Base-by-base conservation (phyloP, 53 echinoderm and acorn worm genomes). In the Astropecten irregularis region DNA sequence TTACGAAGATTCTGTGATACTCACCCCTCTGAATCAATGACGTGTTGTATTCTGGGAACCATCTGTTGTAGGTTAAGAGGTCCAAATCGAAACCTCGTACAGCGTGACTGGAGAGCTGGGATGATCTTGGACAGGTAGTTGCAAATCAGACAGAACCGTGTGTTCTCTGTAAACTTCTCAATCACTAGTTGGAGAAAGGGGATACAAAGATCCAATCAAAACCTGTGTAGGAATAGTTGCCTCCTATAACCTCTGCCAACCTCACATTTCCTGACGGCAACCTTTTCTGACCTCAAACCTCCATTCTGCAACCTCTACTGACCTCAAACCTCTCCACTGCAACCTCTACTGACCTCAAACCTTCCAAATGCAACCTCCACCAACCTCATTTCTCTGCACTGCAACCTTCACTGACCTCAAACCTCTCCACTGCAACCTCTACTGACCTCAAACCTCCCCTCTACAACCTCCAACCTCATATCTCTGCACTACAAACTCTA, bases 91-190 rank as follows among this genome's bases (percentile, higher is more conserved):
- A 99, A 99, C 37, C 99, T 79, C 1, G 99, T 99, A 53, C 99
- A 99, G 29, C 99, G 86, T 6, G 99, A 99, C 87, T 99, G 99
- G 37, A 99, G 86, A 0, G 99, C 99, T 2, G 99, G 99, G 74
- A 99, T 99, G 68, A 99, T 99, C 86, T 99, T 99, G 37, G 88
- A 94, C 56, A 99, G 88, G 70, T 99, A 99, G 79, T 99, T 99
- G 54, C 99, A 99, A 69, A 99, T 99, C 60, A 99, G 82, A 26
- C 99, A 99, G 71, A 99, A 99, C 14, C 99, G 63, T 9, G 95
- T 95, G 81, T 99, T 99, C 68, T 99, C 99, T 81, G 99, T 99
- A 69, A 88, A 99, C 71, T 99, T 99, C 77, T 99, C 99, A 50
- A 99, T 95, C 33, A 99, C 99, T 99, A 69, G 3, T 19, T 26